Percentiles rank a stretch among this genome's conserved stretches.
phyloP scores from a whole-genome alignment of 30 jellyfish, hydroid and myxozoan species.

The Mastigias papua region DNA sequence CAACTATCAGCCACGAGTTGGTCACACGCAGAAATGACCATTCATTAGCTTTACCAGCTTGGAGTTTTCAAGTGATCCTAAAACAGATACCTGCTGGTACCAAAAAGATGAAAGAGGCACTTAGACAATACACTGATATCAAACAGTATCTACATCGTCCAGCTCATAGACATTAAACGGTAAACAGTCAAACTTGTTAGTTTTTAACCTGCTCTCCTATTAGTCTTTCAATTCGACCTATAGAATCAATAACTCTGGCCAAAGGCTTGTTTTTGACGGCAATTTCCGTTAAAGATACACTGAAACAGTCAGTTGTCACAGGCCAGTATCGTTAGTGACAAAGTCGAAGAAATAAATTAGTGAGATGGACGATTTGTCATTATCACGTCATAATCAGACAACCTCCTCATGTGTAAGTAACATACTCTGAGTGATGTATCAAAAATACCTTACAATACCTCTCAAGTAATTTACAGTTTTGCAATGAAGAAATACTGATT shows the following conservation, averaged over 20 bases:
- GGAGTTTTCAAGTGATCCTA: background rate
- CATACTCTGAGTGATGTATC: no score
- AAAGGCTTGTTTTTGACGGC: slow-evolving; percentile 6
- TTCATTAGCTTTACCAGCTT: no score
- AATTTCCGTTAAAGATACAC: background rate
- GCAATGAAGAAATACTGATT: no score
- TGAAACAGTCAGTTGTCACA: slow-evolving; percentile 6
- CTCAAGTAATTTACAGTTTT: no score
- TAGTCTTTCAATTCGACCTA: slow-evolving; percentile 12
- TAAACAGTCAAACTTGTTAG: slow-evolving; percentile 28
- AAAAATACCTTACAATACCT: no score
- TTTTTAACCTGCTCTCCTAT: slow-evolving; percentile 8
- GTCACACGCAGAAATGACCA: background rate
- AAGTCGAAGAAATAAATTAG: background rate
- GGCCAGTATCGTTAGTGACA: slow-evolving; percentile 7
- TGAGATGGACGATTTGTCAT: background rate
- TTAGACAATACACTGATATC: background rate
- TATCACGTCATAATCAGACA: background rate
- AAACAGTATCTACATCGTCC: background rate
- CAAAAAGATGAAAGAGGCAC: slow-evolving; percentile 16
- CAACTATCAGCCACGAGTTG: no score
- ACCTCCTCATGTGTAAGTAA: background rate
- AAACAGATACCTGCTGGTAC: slow-evolving; percentile 10
- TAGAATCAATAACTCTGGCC: slow-evolving; percentile 22
- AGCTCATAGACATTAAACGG: background rate